These are phyloP conservation scores for Amazona guildingii DNA, from an alignment of 2,113 vertebrate species.

Conservation along the genomic window DNA sequence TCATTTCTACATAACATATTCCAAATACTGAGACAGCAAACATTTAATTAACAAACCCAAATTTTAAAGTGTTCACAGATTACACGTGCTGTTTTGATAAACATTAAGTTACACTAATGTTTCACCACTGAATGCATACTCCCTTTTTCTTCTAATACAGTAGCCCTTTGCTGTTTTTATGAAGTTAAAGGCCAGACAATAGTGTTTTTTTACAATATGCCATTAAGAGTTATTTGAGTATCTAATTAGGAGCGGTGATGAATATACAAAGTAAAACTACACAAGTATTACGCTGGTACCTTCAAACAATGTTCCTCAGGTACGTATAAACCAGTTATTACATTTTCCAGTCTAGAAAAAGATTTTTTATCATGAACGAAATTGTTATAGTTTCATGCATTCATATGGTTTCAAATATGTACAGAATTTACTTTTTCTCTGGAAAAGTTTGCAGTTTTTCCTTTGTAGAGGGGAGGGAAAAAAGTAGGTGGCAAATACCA, in stretches of 20 bases:
- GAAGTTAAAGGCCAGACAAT: not conserved
- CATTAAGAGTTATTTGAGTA: not conserved
- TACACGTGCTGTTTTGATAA: not conserved
- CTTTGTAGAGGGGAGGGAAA: not conserved
- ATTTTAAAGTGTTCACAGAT: not conserved
- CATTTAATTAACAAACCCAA: not conserved
- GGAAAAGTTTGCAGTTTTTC: not conserved
- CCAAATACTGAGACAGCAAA: not conserved
- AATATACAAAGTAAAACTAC: not conserved
- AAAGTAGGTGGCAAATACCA: not conserved
- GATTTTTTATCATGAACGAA: not conserved
- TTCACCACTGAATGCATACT: not conserved
- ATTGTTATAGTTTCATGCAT: not conserved
- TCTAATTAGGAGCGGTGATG: not conserved
- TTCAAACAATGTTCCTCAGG: not conserved
- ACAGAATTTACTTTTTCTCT: not conserved
- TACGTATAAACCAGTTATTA: not conserved
- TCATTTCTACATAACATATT: not conserved
- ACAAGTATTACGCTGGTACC: not conserved
- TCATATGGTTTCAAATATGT: not conserved
- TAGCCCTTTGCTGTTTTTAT: not conserved
- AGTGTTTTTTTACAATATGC: not conserved
- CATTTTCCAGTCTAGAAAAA: not conserved
- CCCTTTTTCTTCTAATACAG: not conserved
- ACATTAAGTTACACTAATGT: not conserved